Conservation (phyloP, 35 echinoderm and acorn worm genomes). For the Holothuria glaberrima region DNA sequence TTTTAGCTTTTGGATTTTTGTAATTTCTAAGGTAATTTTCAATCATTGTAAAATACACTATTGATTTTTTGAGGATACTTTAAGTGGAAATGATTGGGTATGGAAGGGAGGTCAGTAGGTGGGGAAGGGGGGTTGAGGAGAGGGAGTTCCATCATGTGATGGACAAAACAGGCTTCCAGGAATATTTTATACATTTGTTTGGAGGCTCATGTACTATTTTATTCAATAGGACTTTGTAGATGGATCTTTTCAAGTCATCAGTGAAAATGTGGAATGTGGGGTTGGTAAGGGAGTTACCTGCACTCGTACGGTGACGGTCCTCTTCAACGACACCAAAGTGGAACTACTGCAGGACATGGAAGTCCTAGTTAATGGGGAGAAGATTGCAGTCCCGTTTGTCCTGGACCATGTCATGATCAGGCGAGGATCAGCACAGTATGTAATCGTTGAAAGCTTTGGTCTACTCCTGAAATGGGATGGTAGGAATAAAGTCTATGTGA, state of each 20-base stretch:
- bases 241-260: conserved; percentile 47
- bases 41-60: too few relatives aligned
- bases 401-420: conserved; percentile 68
- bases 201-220: too few relatives aligned
- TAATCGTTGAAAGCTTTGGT: conserved; percentile 77
- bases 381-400: conserved; percentile 66
- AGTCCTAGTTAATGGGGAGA: conserved; percentile 69
- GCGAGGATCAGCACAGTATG: conserved; percentile 84
- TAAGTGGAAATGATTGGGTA: too few relatives aligned
- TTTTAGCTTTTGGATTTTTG: too few relatives aligned
- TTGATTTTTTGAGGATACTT: too few relatives aligned
- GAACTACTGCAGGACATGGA: conserved; percentile 62
- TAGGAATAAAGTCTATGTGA: conserved; percentile 75
- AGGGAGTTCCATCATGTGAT: too few relatives aligned
- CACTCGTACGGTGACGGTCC: conserved; percentile 58
- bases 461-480: conserved; percentile 89
- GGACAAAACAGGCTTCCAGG: too few relatives aligned
- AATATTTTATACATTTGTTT: too few relatives aligned
- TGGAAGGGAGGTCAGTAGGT: too few relatives aligned
- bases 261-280: conserved; percentile 73
- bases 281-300: conserved; percentile 69
- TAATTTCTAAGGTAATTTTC: too few relatives aligned
- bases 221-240: conserved; percentile 78
- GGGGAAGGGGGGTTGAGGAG: too few relatives aligned
- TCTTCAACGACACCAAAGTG: conserved; percentile 72